These are phyloP conservation scores for Bufo gargarizans DNA, from an alignment of 2,113 vertebrate species.

Conservation along the genomic window DNA sequence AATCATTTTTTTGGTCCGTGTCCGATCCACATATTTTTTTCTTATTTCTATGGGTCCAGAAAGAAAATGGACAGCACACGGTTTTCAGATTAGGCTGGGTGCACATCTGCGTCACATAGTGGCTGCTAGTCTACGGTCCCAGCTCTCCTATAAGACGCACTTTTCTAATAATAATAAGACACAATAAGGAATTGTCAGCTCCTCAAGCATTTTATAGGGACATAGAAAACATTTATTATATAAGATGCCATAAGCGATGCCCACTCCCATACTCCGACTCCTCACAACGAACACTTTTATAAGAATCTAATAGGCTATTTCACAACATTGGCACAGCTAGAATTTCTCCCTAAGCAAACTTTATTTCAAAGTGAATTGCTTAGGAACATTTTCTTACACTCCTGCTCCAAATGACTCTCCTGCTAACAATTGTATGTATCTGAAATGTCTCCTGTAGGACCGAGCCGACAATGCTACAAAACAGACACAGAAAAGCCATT, in stretches of 20 bases:
- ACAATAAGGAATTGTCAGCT: background rate
- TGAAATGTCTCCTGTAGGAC: conserved; percentile 26
- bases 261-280: background rate
- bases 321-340: conserved; percentile 31
- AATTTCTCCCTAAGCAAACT: conserved; percentile 56
- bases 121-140: background rate
- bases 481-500: background rate
- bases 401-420: conserved; percentile 35
- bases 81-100: too few species aligned
- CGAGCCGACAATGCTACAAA: background rate
- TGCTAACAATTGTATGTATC: conserved; percentile 44
- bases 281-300: conserved; percentile 31
- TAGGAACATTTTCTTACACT: conserved; percentile 46
- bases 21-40: too few species aligned
- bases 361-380: conserved; percentile 53
- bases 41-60: too few species aligned
- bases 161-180: conserved; percentile 3
- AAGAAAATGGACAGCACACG: too few species aligned
- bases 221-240: conserved; percentile 22
- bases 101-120: background rate
- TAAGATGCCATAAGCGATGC: background rate
- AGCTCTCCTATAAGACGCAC: background rate
- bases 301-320: conserved; percentile 44
- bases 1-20: too few species aligned
- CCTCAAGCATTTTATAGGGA: conserved; percentile 10